A percentile compares a stretch with the other conserved stretches of the same genome.
phyloP scores from a whole-genome alignment of 2,113 vertebrate genomes.

The Microtus montanus region DNA sequence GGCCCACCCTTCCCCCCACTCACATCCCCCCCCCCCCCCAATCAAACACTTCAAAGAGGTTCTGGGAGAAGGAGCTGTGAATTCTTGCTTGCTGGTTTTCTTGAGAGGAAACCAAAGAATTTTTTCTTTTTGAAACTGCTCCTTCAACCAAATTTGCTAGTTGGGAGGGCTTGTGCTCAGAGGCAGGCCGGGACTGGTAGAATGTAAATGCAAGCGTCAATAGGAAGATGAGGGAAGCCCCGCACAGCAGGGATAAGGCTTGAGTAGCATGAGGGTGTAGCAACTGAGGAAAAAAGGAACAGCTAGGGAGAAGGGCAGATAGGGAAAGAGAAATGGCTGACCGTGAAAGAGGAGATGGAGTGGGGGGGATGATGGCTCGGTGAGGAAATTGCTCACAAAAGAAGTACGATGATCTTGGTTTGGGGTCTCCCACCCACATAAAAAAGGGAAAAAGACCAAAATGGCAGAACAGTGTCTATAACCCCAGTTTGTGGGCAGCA shows the following conservation, averaged over 20 bases:
- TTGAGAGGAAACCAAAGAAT: slow-evolving; percentile 76
- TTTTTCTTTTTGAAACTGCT: slow-evolving; percentile 40
- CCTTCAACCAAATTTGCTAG: slow-evolving; percentile 65
- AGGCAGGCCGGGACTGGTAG: slow-evolving; percentile 73
- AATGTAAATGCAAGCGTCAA: slow-evolving; percentile 64
- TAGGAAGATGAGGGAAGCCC: slow-evolving; percentile 43
- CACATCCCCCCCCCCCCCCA: slow-evolving; percentile 62
- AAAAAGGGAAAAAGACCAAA: not conserved
- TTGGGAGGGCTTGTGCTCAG: slow-evolving; percentile 70
- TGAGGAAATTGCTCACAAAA: not conserved
- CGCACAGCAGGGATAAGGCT: accelerated
- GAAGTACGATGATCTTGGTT: no score
- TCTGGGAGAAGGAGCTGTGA: slow-evolving; percentile 74
- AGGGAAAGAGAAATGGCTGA: slow-evolving; percentile 14
- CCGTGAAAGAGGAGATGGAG: not conserved
- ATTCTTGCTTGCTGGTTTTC: slow-evolving; percentile 72
- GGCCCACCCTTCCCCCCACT: not conserved
- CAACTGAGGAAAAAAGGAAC: not conserved
- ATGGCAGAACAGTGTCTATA: not conserved
- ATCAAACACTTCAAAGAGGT: slow-evolving; percentile 80
- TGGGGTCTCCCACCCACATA: not conserved
- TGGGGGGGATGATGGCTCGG: no score
- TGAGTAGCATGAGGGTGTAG: not conserved
- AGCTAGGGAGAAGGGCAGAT: no score
- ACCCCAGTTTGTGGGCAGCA: not conserved